Base-by-base conservation (phyloP, 2,888 invertebrate species). In the Atrina japonica region DNA sequence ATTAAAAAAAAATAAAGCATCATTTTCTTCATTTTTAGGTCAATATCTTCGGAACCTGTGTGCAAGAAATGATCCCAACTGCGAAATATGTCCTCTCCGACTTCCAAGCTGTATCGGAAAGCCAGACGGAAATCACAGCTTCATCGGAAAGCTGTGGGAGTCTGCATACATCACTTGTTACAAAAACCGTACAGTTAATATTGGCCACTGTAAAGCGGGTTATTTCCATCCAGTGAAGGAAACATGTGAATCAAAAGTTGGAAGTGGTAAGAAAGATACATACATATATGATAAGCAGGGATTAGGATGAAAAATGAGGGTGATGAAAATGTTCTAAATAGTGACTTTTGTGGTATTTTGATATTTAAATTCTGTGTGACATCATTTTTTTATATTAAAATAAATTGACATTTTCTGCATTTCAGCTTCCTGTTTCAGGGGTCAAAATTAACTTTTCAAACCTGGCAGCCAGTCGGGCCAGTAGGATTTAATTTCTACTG, bases 81-180 rank as follows among this genome's bases (percentile, higher is more conserved):
- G 81, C 60, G 50, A 50, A 14, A 66, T 75, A 29, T 82, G 81
- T 61, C 66, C 60, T 16, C 61, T 66, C n/a, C 55, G 81, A 43
- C 64, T 76, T 21, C 78, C 78, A 0, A 75, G 76, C 21, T 81
- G 81, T 75, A 65, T 78, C 30, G 79, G 79, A 3, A 68, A 75
- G 18, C 27, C 56, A 2, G 78, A 81, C 40, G 81, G 81, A 6
- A 56, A 74, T 45, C 66, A 79, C 27, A 58, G 73, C 18, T 73
- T 78, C 41, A 63, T 63, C 5, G 70, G 50, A 3, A 49, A 59
- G 11, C 58, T 64, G 23, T 69, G 69, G 69, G 58, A 56, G 49
- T 49, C 69, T 1, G 29, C 55, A 6, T 69, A 50, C 43, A 63
- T 69, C 58, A 70, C 78, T 2, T 80, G 79, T 25, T 66, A 72